A percentile compares a stretch with the other conserved stretches of the same genome.
Evolutionary conservation across 2,888 invertebrate genomes (phyloP).

Genomic region (Idaea biselata): DNA sequence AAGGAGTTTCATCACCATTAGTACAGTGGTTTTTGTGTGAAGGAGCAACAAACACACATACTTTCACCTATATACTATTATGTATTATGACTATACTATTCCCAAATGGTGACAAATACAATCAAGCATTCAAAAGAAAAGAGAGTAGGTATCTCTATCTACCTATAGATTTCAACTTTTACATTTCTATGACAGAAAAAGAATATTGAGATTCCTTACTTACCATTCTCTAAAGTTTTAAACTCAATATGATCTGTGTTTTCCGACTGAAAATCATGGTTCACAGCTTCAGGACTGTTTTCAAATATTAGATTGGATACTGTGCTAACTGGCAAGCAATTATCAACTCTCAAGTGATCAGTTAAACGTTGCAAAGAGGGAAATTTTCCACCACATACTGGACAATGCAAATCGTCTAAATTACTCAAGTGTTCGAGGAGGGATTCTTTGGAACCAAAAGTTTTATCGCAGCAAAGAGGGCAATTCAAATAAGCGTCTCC

Average conservation of each 20-base stretch:
- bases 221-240: slow-evolving; percentile 34
- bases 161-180: too few relatives aligned
- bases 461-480: slow-evolving; percentile 84
- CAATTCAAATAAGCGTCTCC: slow-evolving; percentile 75
- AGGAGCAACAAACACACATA: too few relatives aligned
- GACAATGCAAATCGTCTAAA: slow-evolving; percentile 78
- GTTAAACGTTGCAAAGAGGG: slow-evolving; percentile 77
- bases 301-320: neutral
- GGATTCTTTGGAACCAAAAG: slow-evolving; percentile 79
- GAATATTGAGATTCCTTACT: slow-evolving; percentile 10
- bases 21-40: too few relatives aligned
- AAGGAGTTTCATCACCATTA: too few relatives aligned
- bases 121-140: too few relatives aligned
- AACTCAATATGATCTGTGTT: slow-evolving; percentile 13
- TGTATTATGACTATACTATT: too few relatives aligned
- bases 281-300: slow-evolving; percentile 16
- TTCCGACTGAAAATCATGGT: slow-evolving; percentile 14
- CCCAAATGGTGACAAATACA: too few relatives aligned
- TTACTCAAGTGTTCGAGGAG: slow-evolving; percentile 76
- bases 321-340: slow-evolving; percentile 34
- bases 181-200: too few relatives aligned
- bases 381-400: slow-evolving; percentile 79
- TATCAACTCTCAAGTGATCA: slow-evolving; percentile 76
- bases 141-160: too few relatives aligned
- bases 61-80: too few relatives aligned